A percentile compares a stretch with the other conserved stretches of the same genome.
phyloP scores from a whole-genome alignment of 2,113 vertebrate species.

The Austrofundulus limnaeus region DNA sequence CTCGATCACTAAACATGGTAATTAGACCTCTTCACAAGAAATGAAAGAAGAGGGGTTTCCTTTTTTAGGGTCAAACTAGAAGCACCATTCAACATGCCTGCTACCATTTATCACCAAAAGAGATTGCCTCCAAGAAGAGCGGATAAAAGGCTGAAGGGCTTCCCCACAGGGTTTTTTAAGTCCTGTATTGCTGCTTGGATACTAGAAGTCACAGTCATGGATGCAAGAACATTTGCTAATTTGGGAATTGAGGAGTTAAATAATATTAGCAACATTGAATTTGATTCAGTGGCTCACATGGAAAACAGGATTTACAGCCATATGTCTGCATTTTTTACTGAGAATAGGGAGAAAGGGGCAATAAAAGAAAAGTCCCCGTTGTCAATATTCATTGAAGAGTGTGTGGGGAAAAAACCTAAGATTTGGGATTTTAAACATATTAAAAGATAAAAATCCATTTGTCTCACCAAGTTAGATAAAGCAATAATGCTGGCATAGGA shows the following conservation, averaged over 20 bases:
- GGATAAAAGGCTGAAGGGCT: slow-evolving; percentile 63
- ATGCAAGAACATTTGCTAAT: slow-evolving; percentile 41
- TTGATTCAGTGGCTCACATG: slow-evolving; percentile 45
- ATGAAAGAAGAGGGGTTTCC: slow-evolving; percentile 58
- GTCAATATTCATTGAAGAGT: slow-evolving; percentile 19
- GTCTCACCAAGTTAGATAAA: too few relatives aligned
- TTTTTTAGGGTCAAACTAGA: slow-evolving; percentile 66
- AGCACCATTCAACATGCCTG: slow-evolving; percentile 67
- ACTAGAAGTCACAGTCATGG: slow-evolving; percentile 57
- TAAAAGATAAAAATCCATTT: too few relatives aligned
- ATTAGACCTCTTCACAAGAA: slow-evolving; percentile 76
- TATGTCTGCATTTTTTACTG: slow-evolving; percentile 22
- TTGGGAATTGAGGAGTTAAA: slow-evolving; percentile 39
- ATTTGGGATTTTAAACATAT: slow-evolving; percentile 14
- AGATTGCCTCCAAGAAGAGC: slow-evolving; percentile 66
- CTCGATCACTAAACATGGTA: slow-evolving; percentile 73
- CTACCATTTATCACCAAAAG: slow-evolving; percentile 75
- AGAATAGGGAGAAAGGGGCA: slow-evolving; percentile 23
- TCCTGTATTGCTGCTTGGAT: slow-evolving; percentile 54
- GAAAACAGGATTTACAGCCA: slow-evolving; percentile 40
- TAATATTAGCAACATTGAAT: slow-evolving; percentile 33
- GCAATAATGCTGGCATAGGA: too few relatives aligned
- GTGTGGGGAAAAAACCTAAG: slow-evolving; percentile 26
- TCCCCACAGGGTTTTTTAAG: slow-evolving; percentile 58
- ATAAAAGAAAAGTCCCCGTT: slow-evolving; percentile 36